Base-by-base conservation (phyloP, 2,113 vertebrate species). In the Riparia riparia region DNA sequence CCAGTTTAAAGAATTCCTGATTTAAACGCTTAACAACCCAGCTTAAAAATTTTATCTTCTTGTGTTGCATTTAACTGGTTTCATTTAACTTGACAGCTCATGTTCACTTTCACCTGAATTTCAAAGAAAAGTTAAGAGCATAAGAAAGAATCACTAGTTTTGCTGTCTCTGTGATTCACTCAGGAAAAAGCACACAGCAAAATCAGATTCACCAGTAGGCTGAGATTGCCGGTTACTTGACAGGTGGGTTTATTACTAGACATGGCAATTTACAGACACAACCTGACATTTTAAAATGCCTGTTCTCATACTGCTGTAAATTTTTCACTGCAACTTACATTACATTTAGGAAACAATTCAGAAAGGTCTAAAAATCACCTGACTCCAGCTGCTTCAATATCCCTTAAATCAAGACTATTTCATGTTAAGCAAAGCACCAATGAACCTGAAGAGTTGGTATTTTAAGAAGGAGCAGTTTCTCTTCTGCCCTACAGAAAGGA, bases 321-420 rank as follows among this genome's bases (percentile, higher is more conserved):
- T 95, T 90, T 95, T 66, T 97, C 83, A 76, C 78, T 87, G 93
- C 85, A 88, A 94, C 76, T 96, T 72, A 80, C 58, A 92, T 60
- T 70, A 88, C 64, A 88, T 58, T 89, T 95, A 87, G 71, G 94
- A 96, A 92, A 97, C 87, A 86, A 89, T 96, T 97, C 96, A 81
- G 83, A 92, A 94, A 81, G 79, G 78, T 92, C 80, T 96, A 95
- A 73, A 89, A 91, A 96, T 86, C 90, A 94, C 86, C 80, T 91
- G 91, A 95, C 90, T 97, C 88, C 74, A 82, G 58, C 82, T 94
- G 84, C 39, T 96, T 96, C 96, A 61, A 69, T 72, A 66, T 94
- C 42, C 53, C 77, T 95, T 97, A 86, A 92, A 96, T 87, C 90
- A 92, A 85, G 49, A 29, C 66, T 96, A 92, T 83, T 96, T 93